Evolutionary conservation across 1,140 invertebrate species (phyloP).

Genomic region (Hyles euphorbiae): DNA sequence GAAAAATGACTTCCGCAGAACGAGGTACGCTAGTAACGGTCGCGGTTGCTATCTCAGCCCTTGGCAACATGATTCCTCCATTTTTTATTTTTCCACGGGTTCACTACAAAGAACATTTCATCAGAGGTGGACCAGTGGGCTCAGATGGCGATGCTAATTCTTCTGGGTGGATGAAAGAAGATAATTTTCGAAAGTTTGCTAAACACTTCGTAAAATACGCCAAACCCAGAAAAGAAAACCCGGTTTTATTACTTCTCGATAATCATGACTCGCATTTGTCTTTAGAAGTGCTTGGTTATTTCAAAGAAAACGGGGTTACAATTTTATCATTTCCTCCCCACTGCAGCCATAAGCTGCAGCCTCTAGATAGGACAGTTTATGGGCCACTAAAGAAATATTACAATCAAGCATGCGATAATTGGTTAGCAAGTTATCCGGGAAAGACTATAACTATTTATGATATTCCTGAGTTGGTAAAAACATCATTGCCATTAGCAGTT

Average conservation of each 20-base stretch:
- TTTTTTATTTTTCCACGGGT: too few relatives aligned
- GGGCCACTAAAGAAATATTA: slow-evolving; percentile 46
- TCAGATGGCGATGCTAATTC: slow-evolving; percentile 6
- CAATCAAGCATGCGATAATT: slow-evolving; percentile 28
- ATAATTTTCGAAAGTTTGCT: slow-evolving; percentile 14
- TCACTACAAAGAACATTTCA: too few relatives aligned
- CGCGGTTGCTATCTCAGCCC: slow-evolving; percentile 28
- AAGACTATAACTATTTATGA: slow-evolving; percentile 47
- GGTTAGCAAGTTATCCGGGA: slow-evolving; percentile 32
- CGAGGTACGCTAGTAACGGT: slow-evolving; percentile 39
- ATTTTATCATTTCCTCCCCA: slow-evolving; percentile 38
- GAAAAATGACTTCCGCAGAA: slow-evolving; percentile 26
- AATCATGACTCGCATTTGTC: slow-evolving; percentile 35
- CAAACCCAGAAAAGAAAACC: slow-evolving; percentile 12
- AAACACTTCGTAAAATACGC: slow-evolving; percentile 33
- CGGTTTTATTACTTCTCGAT: slow-evolving; percentile 23
- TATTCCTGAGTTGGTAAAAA: slow-evolving; percentile 23
- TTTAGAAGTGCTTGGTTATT: slow-evolving; percentile 27
- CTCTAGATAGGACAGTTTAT: slow-evolving; percentile 45
- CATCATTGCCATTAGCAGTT: slow-evolving; percentile 4
- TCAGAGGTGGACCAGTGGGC: too few relatives aligned
- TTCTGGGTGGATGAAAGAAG: slow-evolving; percentile 21
- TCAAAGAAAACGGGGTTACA: slow-evolving; percentile 36
- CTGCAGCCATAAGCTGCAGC: slow-evolving; percentile 23
- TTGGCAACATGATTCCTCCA: too few relatives aligned